These are phyloP conservation scores for Diachasmimorpha longicaudata DNA, from an alignment of 1,140 invertebrate genomes.

Conservation along the genomic window DNA sequence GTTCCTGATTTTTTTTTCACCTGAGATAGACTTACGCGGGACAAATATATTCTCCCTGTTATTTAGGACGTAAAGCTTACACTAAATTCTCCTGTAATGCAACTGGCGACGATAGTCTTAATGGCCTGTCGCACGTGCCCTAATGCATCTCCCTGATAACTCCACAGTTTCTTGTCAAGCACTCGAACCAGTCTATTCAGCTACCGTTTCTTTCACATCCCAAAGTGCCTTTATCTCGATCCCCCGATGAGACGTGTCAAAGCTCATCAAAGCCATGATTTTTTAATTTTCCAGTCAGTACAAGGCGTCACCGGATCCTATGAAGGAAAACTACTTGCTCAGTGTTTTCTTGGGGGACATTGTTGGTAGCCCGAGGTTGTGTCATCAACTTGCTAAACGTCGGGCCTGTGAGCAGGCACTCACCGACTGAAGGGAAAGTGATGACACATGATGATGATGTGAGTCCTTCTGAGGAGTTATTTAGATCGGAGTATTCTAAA, in stretches of 20 bases:
- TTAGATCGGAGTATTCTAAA: neutral
- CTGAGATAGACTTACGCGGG: too few relatives aligned
- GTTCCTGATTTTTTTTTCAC: too few relatives aligned
- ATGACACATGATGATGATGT: neutral
- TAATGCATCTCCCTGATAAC: constrained; percentile 47
- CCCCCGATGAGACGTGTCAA: neutral
- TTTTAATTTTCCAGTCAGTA: constrained; percentile 71
- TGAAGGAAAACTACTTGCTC: constrained; percentile 80
- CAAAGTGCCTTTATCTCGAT: neutral
- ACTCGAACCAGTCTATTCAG: neutral
- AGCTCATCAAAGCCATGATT: constrained; percentile 13
- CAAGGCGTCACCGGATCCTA: constrained; percentile 72
- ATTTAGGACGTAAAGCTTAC: constrained; percentile 24
- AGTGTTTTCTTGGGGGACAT: constrained; percentile 84
- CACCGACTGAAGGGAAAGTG: constrained; percentile 30
- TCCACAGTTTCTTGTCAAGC: constrained; percentile 16
- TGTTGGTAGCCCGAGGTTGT: constrained; percentile 76
- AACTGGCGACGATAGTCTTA: constrained; percentile 40
- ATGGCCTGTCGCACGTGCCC: constrained; percentile 37
- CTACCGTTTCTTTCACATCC: neutral
- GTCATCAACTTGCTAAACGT: constrained; percentile 77
- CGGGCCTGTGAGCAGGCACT: constrained; percentile 56
- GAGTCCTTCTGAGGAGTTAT: neutral
- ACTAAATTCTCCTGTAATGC: constrained; percentile 46
- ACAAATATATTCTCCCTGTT: neutral